phyloP scores from a whole-genome alignment of 2,113 vertebrate species.

The Corythoichthys haematopterus region DNA sequence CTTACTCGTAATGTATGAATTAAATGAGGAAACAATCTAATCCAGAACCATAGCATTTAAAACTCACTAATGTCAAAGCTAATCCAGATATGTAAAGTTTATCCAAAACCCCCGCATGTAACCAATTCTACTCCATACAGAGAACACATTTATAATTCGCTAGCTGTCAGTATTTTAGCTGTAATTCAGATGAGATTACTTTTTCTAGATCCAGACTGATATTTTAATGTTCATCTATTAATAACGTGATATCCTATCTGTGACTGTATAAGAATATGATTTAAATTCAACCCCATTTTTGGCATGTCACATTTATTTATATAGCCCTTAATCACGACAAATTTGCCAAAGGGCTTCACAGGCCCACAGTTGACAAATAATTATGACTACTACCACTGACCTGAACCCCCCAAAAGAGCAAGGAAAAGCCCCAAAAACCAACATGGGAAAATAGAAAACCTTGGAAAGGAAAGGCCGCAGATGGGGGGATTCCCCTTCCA shows the following conservation, averaged over 20 bases:
- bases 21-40: conserved; percentile 57
- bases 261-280: conserved; percentile 8
- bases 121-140: conserved; percentile 39
- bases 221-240: conserved; percentile 40
- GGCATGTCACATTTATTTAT: not conserved
- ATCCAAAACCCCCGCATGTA: conserved; percentile 63
- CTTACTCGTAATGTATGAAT: conserved; percentile 54
- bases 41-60: conserved; percentile 56
- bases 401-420: too few relatives aligned
- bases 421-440: too few relatives aligned
- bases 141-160: conserved; percentile 25
- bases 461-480: too few relatives aligned
- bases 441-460: too few relatives aligned
- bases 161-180: conserved; percentile 33
- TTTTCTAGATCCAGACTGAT: conserved; percentile 28
- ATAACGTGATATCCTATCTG: conserved; percentile 24
- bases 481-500: too few relatives aligned
- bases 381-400: too few relatives aligned
- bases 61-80: conserved; percentile 54
- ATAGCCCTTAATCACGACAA: too few relatives aligned
- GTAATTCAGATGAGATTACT: conserved; percentile 46
- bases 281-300: conserved; percentile 3
- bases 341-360: too few relatives aligned
- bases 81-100: conserved; percentile 63
- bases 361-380: too few relatives aligned